Evolutionary conservation across 2,797 vertebrate genomes (phyloP), one percentile per base, ranked within the genome.

Genomic region (Tinamus major): DNA sequence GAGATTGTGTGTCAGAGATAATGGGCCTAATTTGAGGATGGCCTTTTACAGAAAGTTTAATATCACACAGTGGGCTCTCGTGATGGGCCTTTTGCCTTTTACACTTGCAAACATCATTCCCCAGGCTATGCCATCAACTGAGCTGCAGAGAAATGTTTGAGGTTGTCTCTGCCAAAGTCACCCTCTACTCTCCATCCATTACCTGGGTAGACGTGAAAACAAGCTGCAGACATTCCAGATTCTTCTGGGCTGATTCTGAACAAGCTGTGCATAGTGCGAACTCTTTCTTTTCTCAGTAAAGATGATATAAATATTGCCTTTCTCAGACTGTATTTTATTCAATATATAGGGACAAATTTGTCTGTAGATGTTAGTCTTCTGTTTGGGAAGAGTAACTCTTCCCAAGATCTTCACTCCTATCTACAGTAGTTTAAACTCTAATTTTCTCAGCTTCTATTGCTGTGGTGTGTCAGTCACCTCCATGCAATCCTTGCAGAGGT

Each of bases 21-120:
- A 95, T 93, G 74, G 92, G 48, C 24, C 13, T 91, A 86, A 84
- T 89, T 74, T 89, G 89, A 95, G 51, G 70, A 84, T 95, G 96
- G 89, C 95, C 93, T 96, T 96, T 96, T 91, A 74, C 79, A 84
- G 89, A 95, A 93, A 94, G 87, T 92, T 94, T 93, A 95, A 93
- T 95, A 86, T 74, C 71, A 39, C 59, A 61, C 41, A n/a, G 35
- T 61, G 82, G 23, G 87, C 70, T 79, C 33, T 82, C 56, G 42
- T 85, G 79, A 94, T 90, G 85, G 67, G 63, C 51, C 67, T 92
- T 91, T 55, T 92, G 74, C 53, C 85, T 93, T 96, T 94, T 83
- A 85, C 55, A 29, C 49, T 76, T 63, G 74, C 74, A 85, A 96
- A 93, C 70, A 80, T 6, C 29, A 56, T 72, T 56, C 89, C 79